Base-by-base conservation (phyloP, 2,888 invertebrate genomes). In the Nomada fabriciana region DNA sequence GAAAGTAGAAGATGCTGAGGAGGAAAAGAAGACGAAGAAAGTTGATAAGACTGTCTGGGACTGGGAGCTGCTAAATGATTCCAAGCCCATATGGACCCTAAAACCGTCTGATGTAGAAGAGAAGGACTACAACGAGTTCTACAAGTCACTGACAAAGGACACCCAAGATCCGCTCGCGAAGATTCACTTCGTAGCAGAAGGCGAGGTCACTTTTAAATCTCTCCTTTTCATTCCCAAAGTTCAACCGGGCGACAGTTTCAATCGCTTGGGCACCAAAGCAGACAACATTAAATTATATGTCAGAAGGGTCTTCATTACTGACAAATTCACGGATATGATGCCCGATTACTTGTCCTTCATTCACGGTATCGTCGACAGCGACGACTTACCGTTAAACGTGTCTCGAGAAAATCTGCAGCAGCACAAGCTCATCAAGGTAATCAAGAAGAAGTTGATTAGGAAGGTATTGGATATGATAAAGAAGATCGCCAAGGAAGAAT, bases 301-400 rank as follows among this genome's bases (percentile, higher is more conserved):
- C 75, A 96, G 99, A 80, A 96, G 99, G 82, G 99, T 99, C 20
- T 99, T 99, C 95, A 99, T 99, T 94, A 99, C 99, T 11, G 99
- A 99, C 94, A 98, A 99, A 95, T 99, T 99, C 95, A 98, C 98
- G 94, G 99, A 99, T 93, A 98, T 99, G 97, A 98, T 99, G 97
- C 99, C 99, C 86, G 98, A 98, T 94, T 99, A 99, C 94, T 95
- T 99, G 89, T 97, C 96, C 88, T 99, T 99, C 94, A 96, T 99
- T 81, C 97, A 97, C 76, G 99, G 99, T 90, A 97, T 99, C 88
- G 99, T 99, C 64, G 99, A 99, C 95, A 99, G 98, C 15, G 99
- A 99, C 94, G 99, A 99, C 95, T 95, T 99, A 89, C 99, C 99
- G 47, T 95, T 99, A 88, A 99, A 99, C 94, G 99, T 99, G 47